Evolutionary conservation across 2,888 invertebrate genomes (phyloP).

Genomic region (Ophion costatus): DNA sequence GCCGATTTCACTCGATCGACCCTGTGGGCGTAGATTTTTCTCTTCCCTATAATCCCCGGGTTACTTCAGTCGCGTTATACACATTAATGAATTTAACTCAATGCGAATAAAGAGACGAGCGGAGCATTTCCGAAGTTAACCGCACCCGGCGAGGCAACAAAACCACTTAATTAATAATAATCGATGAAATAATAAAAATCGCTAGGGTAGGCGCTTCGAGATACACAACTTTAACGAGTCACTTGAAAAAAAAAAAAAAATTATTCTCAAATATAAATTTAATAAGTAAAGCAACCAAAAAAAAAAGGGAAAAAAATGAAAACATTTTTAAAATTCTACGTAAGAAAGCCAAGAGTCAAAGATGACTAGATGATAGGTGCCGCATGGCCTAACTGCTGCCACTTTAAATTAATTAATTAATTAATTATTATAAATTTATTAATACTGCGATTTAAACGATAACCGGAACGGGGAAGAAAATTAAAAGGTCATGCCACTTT

Average conservation of each 20-base stretch:
- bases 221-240: slow-evolving; percentile 79
- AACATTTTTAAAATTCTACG: slow-evolving; percentile 78
- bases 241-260: slow-evolving; percentile 73
- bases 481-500: slow-evolving; percentile 78
- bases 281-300: slow-evolving; percentile 47
- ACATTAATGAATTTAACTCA: slow-evolving; percentile 27
- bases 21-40: slow-evolving; percentile 62
- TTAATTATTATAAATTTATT: slow-evolving; percentile 81
- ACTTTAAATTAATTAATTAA: slow-evolving; percentile 79
- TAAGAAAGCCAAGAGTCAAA: slow-evolving; percentile 82
- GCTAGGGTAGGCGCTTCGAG: slow-evolving; percentile 82
- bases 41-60: slow-evolving; percentile 38
- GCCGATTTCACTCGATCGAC: slow-evolving; percentile 59
- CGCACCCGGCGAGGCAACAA: slow-evolving; percentile 38
- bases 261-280: slow-evolving; percentile 64
- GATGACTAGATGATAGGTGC: slow-evolving; percentile 82
- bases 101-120: slow-evolving; percentile 49
- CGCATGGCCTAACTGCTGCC: slow-evolving; percentile 84
- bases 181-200: slow-evolving; percentile 71
- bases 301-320: slow-evolving; percentile 26
- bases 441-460: slow-evolving; percentile 77
- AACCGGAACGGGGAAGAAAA: slow-evolving; percentile 66
- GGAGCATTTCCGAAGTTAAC: slow-evolving; percentile 54
- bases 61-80: slow-evolving; percentile 62
- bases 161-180: slow-evolving; percentile 63